A percentile compares a stretch with the other conserved stretches of the same genome.
These are phyloP conservation scores for Eilema caniola DNA, from an alignment of 2,888 invertebrate species.

Conservation along the genomic window DNA sequence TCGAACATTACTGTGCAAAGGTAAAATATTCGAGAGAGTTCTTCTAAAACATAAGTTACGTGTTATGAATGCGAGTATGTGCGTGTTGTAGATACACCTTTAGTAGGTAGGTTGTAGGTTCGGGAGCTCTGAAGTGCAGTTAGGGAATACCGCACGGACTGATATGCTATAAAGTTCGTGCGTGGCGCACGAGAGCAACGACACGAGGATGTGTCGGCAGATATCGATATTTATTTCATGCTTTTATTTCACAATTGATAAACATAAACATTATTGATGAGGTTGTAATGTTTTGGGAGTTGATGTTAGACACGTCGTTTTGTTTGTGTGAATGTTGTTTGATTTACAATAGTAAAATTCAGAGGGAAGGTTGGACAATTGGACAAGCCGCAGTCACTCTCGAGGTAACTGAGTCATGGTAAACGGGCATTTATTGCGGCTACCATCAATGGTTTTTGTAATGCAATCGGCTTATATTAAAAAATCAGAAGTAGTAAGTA, in stretches of 20 bases:
- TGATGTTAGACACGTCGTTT: slow-evolving; percentile 8
- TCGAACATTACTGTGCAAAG: slow-evolving; percentile 36
- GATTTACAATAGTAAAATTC: not conserved
- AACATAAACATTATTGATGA: slow-evolving; percentile 36
- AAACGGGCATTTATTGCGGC: too few species aligned
- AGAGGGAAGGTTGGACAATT: not conserved
- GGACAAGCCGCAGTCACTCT: not conserved
- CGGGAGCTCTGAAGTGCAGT: slow-evolving; percentile 84
- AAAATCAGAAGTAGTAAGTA: not conserved
- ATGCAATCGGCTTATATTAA: not conserved
- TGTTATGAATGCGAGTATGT: slow-evolving; percentile 67
- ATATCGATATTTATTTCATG: slow-evolving; percentile 44
- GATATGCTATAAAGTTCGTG: slow-evolving; percentile 82
- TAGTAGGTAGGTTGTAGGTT: slow-evolving; percentile 49
- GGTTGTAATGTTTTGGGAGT: slow-evolving; percentile 24
- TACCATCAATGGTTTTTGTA: not conserved
- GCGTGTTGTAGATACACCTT: slow-evolving; percentile 43
- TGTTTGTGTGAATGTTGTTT: not conserved
- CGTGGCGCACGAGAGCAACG: slow-evolving; percentile 53
- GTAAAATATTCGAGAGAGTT: slow-evolving; percentile 61
- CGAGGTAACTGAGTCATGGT: not conserved
- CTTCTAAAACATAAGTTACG: slow-evolving; percentile 75
- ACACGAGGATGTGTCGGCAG: slow-evolving; percentile 47
- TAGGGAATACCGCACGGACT: slow-evolving; percentile 86
- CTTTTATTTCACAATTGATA: slow-evolving; percentile 37